Base-by-base conservation (phyloP, 2,888 invertebrate genomes). In the Smittia aterrima region DNA sequence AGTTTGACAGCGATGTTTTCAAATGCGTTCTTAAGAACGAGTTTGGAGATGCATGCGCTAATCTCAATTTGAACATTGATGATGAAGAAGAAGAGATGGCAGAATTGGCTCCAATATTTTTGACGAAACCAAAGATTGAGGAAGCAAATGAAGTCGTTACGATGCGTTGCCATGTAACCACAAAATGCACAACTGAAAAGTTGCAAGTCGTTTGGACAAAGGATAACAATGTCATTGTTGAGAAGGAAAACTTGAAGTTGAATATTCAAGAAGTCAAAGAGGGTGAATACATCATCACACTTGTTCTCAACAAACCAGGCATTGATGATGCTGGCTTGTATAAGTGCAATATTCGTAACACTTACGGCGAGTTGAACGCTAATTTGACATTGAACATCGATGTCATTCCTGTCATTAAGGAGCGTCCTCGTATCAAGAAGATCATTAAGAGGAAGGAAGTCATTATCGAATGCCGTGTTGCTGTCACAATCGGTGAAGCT, bases 321-420 rank as follows among this genome's bases (percentile, higher is more conserved):
- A 88, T 95, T 77, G 93, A 94, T 80, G 98, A 99, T 85, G 97
- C 97, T 79, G 99, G 98, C 78, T 87, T 97, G 76, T 99, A 98
- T 86, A 97, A 98, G 84, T 98, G 98, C 84, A 96, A 96, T 80
- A 95, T 97, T 79, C 96, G 96, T 84, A 98, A 98, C 84, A 89
- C 90, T 80, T 89, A 94, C 81, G 99, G 98, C 79, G 98, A 98
- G 87, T 89, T 96, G 77, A 97, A 97, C 82, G 97, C 97, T 76
- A 98, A 98, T 85, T 87, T 98, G 77, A 96, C 97, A 78, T 89
- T 98, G 79, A 98, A 98, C 85, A 96, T 98, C 85, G 96, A 97
- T 92, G 92, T 95, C 86, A 92, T 95, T 84, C 95, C 95, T 80
- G 95, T 95, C 79, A 95, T 95, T 80, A 93, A 92, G 85, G 95